Conservation (phyloP, 2,888 invertebrate genomes). For the Diplolepis rosae region DNA sequence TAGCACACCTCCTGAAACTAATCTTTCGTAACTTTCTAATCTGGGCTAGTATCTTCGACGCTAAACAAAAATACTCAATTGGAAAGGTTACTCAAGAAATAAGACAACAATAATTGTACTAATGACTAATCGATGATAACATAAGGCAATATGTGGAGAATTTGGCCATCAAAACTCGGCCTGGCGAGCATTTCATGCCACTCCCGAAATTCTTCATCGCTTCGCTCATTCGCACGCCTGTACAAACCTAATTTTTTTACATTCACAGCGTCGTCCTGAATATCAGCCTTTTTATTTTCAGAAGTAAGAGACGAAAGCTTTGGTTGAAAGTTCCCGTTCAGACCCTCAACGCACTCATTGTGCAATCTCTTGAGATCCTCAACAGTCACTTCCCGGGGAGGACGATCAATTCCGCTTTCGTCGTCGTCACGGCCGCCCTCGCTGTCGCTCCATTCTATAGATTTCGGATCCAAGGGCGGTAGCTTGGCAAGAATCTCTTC, state of each 20-base stretch:
- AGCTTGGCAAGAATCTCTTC: constrained; percentile 80
- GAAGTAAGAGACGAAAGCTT: constrained; percentile 56
- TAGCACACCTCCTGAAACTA: too few species aligned
- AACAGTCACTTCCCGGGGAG: constrained; percentile 54
- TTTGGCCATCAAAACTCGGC: constrained; percentile 84
- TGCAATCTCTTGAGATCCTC: constrained; percentile 68
- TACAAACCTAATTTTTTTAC: constrained; percentile 46
- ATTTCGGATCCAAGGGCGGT: constrained; percentile 80
- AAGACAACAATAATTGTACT: constrained; percentile 29
- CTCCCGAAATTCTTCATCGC: constrained; percentile 83
- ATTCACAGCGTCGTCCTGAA: constrained; percentile 46
- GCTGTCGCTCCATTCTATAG: constrained; percentile 75
- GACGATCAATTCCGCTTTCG: constrained; percentile 47
- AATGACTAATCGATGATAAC: constrained; percentile 89
- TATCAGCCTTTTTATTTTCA: constrained; percentile 38
- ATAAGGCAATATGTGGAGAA: constrained; percentile 95
- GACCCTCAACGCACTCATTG: constrained; percentile 64
- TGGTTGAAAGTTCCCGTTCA: constrained; percentile 70
- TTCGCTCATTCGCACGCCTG: constrained; percentile 54
- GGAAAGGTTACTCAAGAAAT: constrained; percentile 15
- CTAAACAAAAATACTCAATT: too few species aligned
- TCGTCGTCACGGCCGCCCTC: constrained; percentile 53
- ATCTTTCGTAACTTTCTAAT: too few species aligned
- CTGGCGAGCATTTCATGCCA: constrained; percentile 92
- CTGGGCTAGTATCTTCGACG: too few species aligned